Evolutionary conservation across 2,113 vertebrate genomes (phyloP).

Genomic region (Delphinus delphis): DNA sequence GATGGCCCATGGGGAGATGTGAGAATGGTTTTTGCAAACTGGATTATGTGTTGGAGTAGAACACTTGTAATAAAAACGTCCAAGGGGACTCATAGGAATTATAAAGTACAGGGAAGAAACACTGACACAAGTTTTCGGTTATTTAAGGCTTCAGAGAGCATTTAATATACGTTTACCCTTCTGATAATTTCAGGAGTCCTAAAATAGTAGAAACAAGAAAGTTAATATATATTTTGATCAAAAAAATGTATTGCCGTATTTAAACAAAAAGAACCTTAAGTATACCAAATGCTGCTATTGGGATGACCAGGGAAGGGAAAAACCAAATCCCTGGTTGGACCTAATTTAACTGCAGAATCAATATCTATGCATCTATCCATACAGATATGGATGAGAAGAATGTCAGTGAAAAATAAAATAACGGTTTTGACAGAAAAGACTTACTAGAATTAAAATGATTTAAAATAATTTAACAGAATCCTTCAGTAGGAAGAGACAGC

Average conservation of each 20-base stretch:
- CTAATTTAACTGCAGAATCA: background rate
- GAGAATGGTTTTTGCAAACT: background rate
- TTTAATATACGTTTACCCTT: background rate
- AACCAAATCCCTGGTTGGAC: too few relatives aligned
- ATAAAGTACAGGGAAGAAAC: too few relatives aligned
- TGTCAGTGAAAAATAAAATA: background rate
- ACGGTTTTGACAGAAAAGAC: background rate
- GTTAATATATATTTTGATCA: background rate
- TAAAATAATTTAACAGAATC: background rate
- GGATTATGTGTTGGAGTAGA: background rate
- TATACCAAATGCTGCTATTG: background rate
- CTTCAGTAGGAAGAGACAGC: background rate
- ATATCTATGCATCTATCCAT: background rate
- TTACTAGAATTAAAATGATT: background rate
- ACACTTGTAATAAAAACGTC: background rate
- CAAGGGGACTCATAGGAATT: background rate
- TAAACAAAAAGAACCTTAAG: background rate
- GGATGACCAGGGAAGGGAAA: background rate
- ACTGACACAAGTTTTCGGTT: fast-evolving
- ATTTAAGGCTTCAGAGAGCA: background rate
- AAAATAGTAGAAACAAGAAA: background rate
- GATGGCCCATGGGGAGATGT: fast-evolving
- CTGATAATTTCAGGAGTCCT: background rate
- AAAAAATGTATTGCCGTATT: fast-evolving
- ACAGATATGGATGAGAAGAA: background rate